These are phyloP conservation scores for Anguilla japonica DNA, from an alignment of 2,113 vertebrate genomes.

Conservation along the genomic window DNA sequence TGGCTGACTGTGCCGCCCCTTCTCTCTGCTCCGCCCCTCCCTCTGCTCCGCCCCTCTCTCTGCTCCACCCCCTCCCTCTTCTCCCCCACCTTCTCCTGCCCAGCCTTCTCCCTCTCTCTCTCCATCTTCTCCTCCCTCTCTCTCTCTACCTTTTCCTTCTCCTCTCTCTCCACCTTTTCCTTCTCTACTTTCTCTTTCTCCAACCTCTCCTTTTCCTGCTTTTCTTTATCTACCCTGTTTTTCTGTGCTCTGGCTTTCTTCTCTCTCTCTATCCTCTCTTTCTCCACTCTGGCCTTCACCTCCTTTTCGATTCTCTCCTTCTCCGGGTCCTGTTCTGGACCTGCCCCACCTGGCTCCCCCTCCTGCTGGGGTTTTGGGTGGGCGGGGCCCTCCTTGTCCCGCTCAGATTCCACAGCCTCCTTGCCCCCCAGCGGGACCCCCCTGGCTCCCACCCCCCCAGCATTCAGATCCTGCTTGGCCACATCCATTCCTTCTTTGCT, in stretches of 20 bases:
- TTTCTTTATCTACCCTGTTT: conserved; percentile 44
- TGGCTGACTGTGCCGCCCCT: conserved; percentile 42
- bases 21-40: conserved; percentile 35
- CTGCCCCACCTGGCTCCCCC: background rate
- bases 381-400: background rate
- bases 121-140: conserved; percentile 28
- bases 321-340: background rate
- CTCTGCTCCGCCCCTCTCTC: conserved; percentile 32
- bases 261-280: background rate
- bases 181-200: background rate
- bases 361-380: background rate
- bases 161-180: conserved; percentile 12
- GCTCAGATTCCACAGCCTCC: background rate
- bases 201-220: conserved; percentile 25
- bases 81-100: conserved; percentile 14
- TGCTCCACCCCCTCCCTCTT: conserved; percentile 20
- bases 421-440: conserved; percentile 59
- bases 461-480: conserved; percentile 9
- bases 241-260: conserved; percentile 37
- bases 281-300: conserved; percentile 32
- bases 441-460: conserved; percentile 31
- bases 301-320: conserved; percentile 27
- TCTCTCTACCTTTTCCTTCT: conserved; percentile 23
- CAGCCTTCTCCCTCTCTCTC: conserved; percentile 14
- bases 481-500: background rate